These are phyloP conservation scores for Nerophis ophidion DNA, from an alignment of 2,113 vertebrate genomes.

Conservation along the genomic window DNA sequence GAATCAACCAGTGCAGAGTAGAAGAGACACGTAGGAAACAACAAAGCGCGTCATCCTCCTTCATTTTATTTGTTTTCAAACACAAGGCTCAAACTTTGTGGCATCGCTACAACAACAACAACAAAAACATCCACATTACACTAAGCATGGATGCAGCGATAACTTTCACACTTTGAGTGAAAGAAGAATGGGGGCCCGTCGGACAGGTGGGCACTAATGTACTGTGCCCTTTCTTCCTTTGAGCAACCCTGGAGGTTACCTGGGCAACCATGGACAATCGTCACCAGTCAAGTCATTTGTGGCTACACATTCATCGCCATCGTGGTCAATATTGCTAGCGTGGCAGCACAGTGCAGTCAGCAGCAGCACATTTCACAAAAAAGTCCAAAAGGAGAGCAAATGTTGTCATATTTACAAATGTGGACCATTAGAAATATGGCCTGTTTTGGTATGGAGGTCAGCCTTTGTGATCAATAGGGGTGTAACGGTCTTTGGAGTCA, in stretches of 20 bases:
- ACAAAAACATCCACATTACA: slow-evolving; percentile 26
- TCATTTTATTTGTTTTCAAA: slow-evolving; percentile 61
- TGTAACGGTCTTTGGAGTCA: too few relatives aligned
- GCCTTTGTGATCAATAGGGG: background rate
- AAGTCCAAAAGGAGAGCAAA: slow-evolving; percentile 27
- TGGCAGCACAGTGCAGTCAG: slow-evolving; percentile 48
- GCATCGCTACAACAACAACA: slow-evolving; percentile 40
- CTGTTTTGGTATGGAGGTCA: slow-evolving; percentile 62
- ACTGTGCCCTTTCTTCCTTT: slow-evolving; percentile 24
- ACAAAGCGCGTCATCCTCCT: slow-evolving; percentile 24
- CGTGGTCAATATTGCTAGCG: slow-evolving; percentile 11
- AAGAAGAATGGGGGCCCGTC: background rate
- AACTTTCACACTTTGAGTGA: slow-evolving; percentile 49
- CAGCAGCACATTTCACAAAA: slow-evolving; percentile 53
- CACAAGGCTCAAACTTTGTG: slow-evolving; percentile 41
- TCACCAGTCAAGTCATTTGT: slow-evolving; percentile 15
- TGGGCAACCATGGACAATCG: slow-evolving; percentile 18
- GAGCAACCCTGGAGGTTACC: slow-evolving; percentile 5
- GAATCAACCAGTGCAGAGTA: too few relatives aligned
- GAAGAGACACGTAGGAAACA: slow-evolving; percentile 29
- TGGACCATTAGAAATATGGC: slow-evolving; percentile 42
- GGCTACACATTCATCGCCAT: slow-evolving; percentile 31
- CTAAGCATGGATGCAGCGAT: slow-evolving; percentile 48
- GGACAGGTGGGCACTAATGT: slow-evolving; percentile 5
- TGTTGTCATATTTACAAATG: slow-evolving; percentile 50